Evolutionary conservation across 2,797 vertebrate genomes (phyloP).

Genomic region (Clarias platycephalus): DNA sequence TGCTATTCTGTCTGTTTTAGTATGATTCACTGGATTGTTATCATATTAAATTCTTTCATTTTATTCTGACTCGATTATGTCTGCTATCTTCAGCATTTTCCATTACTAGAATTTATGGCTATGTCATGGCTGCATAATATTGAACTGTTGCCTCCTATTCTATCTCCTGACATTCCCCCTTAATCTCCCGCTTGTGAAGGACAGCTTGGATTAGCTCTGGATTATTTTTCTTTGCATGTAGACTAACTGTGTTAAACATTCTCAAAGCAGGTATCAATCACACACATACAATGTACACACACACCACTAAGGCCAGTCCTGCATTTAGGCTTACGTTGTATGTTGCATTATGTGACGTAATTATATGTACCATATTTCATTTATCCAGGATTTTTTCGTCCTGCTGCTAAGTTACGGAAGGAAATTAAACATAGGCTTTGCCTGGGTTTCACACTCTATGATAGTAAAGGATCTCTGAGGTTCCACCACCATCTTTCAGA

Average conservation of each 20-base stretch:
- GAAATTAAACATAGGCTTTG: neutral
- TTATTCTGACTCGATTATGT: conserved; percentile 2
- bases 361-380: neutral
- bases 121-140: conserved; percentile 23
- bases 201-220: conserved; percentile 22
- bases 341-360: neutral
- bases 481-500: neutral
- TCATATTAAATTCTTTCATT: conserved; percentile 25
- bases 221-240: conserved; percentile 15
- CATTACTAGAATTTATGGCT: conserved; percentile 30
- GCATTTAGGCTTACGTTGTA: neutral
- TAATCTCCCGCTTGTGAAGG: conserved; percentile 28
- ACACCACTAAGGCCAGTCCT: neutral
- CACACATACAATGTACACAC: neutral
- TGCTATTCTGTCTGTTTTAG: neutral
- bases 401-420: neutral
- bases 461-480: neutral
- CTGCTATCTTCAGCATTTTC: conserved; percentile 13
- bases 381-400: neutral
- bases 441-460: neutral
- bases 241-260: conserved; percentile 7
- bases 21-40: conserved; percentile 19
- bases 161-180: neutral
- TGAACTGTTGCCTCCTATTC: conserved; percentile 1
- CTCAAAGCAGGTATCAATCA: neutral